Evolutionary conservation across 2,888 invertebrate species (phyloP), one percentile per base, ranked within the genome.

Genomic region (Plebejus anna): DNA sequence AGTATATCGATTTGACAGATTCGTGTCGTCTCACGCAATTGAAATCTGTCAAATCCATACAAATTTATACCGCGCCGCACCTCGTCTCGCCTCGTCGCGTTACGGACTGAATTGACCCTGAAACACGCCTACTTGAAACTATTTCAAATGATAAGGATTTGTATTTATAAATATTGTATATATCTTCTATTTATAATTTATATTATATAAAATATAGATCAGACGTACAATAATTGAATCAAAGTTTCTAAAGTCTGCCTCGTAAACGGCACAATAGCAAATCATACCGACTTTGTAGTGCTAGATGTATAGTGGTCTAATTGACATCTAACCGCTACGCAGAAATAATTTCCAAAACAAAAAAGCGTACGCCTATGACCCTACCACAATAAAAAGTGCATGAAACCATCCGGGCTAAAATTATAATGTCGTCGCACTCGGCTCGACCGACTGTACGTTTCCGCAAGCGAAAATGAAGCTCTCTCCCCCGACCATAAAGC

Each of bases 371-470:
- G 87, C 86, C 85, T 89, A 88, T 90, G 90, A 91, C 90, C 92
- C 91, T 90, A 90, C 88, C 89, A 88, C 91, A 93, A 93, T 91
- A 93, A 93, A 91, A 92, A 92, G 88, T 89, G 88, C 89, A 92
- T 88, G 88, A 91, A 88, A 87, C 90, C 89, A 89, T 90, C 89
- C 92, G 87, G 88, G 88, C 92, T 92, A 92, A 92, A 92, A 92
- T 90, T 89, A 88, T 89, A 87, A 86, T 85, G 92, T 89, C 92
- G 90, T 90, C 90, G 92, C 88, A 90, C 92, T 87, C 82, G 78
- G 82, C 81, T 80, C 87, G 87, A 90, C 88, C 87, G 76, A 76
- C 11, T 51, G 66, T 47, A 70, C 85, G 87, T 78, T 22, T 32
- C 42, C 16, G 32, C 59, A n/a, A 2, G 7, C 78, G 7, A 88